Evolutionary conservation across 2,888 invertebrate species (phyloP), one percentile per base, ranked within the genome.

Genomic region (Andrena praecox): DNA sequence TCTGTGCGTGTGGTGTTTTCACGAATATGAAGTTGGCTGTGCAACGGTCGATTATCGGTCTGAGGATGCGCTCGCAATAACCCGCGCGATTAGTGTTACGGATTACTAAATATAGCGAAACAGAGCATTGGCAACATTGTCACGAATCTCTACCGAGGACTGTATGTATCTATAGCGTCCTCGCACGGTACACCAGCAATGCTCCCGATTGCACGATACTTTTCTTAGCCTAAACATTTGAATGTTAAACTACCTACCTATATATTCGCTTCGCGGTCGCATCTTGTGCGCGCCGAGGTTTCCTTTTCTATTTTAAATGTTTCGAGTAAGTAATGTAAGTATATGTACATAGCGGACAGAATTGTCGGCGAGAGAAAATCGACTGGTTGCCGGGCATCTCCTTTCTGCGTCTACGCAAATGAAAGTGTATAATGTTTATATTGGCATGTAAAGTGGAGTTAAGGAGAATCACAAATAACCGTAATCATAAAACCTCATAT

Each of bases 101-200:
- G 72, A 79, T 75, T 68, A 71, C 62, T 80, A 84, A 85, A 85
- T 84, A 85, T 85, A 85, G 84, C 77, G 74, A 80, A 80, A 84
- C 84, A 60, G 80, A 82, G 75, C 84, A 77, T 85, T 85, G 77
- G 84, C 77, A 84, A 84, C 80, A 84, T 85, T 84, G 72, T 85
- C 80, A 77, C 84, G 84, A 71, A 75, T 77, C 77, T 71, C 71
- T 67, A 71, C 20, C 20, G 20, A 80, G 64, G 67, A 72, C 80
- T 77, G 66, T 84, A 42, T 42, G 66, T 84, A 42, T 42, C 42
- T 42, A 79, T 71, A 82, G 71, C 29, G 64, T 69, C 66, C 73
- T 75, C 78, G 48, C 72, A 72, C 70, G 77, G 62, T 77, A 77
- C 78, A n/a, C n/a, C n/a, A n/a, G n/a, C 69, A 68, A 78, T 77